Evolutionary conservation across 2,113 vertebrate species (phyloP).

Genomic region (Podiceps cristatus): DNA sequence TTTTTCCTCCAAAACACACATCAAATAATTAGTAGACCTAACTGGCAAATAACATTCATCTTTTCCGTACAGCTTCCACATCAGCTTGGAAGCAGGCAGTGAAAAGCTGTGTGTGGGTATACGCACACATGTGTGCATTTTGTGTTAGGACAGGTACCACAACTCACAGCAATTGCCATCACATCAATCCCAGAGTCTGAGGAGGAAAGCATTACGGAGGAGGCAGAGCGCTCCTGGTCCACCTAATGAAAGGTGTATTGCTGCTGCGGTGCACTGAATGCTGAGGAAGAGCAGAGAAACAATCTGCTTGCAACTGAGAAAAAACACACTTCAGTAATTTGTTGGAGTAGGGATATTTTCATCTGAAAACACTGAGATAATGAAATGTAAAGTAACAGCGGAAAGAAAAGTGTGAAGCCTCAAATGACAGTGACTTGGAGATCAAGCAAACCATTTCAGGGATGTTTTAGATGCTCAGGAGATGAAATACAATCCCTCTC

Average conservation of each 20-base stretch:
- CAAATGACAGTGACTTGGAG: not conserved
- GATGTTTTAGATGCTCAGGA: not conserved
- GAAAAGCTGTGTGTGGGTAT: not conserved
- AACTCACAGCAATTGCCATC: not conserved
- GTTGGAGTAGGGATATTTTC: not conserved
- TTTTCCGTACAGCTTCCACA: not conserved
- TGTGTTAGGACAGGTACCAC: not conserved
- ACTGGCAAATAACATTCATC: not conserved
- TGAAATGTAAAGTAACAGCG: slow-evolving; percentile 4
- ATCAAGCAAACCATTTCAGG: not conserved
- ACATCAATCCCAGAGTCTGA: not conserved
- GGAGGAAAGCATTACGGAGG: accelerated
- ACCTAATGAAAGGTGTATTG: not conserved
- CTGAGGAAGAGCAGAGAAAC: not conserved
- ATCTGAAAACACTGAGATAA: not conserved
- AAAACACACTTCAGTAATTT: not conserved
- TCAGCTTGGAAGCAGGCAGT: not conserved
- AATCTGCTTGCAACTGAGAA: not conserved
- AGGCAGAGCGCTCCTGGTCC: not conserved
- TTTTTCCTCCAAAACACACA: not conserved
- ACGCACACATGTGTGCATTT: not conserved
- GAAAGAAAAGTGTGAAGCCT: not conserved
- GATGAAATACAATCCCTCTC: not conserved
- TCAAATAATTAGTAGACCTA: slow-evolving; percentile 11
- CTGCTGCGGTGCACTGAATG: not conserved